Evolutionary conservation across 1,140 invertebrate genomes (phyloP).

Genomic region (Formica selysi): DNA sequence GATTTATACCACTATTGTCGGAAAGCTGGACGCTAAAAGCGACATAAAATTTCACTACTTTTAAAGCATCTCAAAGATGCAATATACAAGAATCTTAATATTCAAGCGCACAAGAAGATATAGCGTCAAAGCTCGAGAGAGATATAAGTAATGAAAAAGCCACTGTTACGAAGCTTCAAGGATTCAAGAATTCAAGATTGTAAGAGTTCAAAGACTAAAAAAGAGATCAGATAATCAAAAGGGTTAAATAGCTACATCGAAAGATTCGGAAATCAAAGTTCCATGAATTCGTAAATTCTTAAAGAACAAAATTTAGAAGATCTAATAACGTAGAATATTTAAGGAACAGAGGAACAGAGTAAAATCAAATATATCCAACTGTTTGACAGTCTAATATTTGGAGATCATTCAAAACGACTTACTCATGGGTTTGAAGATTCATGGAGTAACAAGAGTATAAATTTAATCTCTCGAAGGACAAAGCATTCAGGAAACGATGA

Average conservation of each 20-base stretch:
- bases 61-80: conserved; percentile 16
- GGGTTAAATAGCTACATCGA: neutral
- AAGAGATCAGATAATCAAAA: neutral
- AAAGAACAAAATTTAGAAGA: neutral
- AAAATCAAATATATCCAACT: neutral
- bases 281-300: neutral
- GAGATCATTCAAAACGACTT: neutral
- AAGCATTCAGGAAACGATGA: neutral
- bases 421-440: neutral
- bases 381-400: conserved; percentile 27
- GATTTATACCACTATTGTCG: neutral
- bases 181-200: conserved; percentile 28
- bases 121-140: conserved; percentile 14
- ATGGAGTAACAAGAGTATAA: neutral
- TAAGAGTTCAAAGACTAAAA: neutral
- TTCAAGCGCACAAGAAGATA: neutral
- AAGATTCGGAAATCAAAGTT: conserved; percentile 35
- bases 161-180: conserved; percentile 2
- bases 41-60: conserved; percentile 6
- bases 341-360: neutral
- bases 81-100: conserved; percentile 22
- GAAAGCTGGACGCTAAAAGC: neutral
- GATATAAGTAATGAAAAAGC: conserved; percentile 11
- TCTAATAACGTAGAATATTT: neutral
- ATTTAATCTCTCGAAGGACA: conserved; percentile 18